These are phyloP conservation scores for Olivierus martensii DNA, from an alignment of 1,140 invertebrate genomes.

Conservation along the genomic window DNA sequence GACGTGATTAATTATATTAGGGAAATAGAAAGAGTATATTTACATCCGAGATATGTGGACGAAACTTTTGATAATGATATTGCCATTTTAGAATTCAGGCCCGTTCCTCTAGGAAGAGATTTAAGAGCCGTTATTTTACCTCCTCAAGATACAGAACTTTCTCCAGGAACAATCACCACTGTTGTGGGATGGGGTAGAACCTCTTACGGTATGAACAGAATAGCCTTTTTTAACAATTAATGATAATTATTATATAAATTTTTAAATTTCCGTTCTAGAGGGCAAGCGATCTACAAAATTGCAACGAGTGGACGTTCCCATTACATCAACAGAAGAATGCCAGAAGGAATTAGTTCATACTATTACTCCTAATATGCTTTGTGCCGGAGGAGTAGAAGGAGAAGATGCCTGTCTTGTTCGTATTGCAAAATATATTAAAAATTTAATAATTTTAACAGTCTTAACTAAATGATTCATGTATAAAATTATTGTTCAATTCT, in stretches of 20 bases:
- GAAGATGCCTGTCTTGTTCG: conserved; percentile 14
- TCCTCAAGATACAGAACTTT: background rate
- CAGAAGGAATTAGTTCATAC: background rate
- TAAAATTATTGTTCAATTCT: no score
- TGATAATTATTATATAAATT: background rate
- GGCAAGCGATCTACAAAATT: conserved; percentile 1
- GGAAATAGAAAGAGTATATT: background rate
- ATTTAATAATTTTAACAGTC: background rate
- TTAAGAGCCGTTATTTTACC: background rate
- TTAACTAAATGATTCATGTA: background rate
- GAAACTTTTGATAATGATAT: conserved; percentile 7
- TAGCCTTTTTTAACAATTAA: background rate
- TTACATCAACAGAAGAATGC: background rate
- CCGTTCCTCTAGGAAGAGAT: background rate
- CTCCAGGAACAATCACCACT: background rate
- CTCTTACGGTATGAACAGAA: background rate
- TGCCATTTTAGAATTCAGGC: conserved; percentile 9
- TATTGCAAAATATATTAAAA: background rate
- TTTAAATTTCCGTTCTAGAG: background rate
- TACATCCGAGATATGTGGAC: background rate
- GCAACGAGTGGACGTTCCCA: conserved; percentile 9
- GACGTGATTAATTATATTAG: background rate
- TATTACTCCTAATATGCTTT: conserved; percentile 11
- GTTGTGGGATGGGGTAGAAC: conserved; percentile 9
- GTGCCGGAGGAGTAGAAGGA: conserved; percentile 12